Evolutionary conservation across 2,797 vertebrate genomes (phyloP).

Genomic region (Spinibarbus caldwelli): DNA sequence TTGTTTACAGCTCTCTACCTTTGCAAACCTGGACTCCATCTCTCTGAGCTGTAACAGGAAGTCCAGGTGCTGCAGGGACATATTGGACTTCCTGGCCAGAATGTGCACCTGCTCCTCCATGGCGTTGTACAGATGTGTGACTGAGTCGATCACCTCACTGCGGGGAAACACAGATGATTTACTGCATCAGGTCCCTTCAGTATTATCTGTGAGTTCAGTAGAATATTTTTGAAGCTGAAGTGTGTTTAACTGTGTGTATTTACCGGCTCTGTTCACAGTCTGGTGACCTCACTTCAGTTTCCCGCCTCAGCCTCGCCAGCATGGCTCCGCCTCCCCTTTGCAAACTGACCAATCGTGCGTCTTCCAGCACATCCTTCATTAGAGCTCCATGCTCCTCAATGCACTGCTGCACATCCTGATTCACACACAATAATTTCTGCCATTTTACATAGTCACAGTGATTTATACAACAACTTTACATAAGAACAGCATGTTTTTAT

Average conservation of each 20-base stretch:
- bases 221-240: background rate
- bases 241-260: background rate
- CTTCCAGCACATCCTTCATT: conserved; percentile 86
- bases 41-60: conserved; percentile 80
- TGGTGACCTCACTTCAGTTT: conserved; percentile 77
- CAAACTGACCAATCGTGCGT: conserved; percentile 81
- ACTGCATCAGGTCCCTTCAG: background rate
- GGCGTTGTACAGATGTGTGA: conserved; percentile 82
- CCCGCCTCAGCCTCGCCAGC: conserved; percentile 82
- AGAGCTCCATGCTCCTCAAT: conserved; percentile 82
- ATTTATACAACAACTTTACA: background rate
- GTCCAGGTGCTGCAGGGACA: conserved; percentile 84
- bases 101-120: conserved; percentile 90
- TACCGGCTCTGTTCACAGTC: conserved; percentile 77
- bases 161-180: background rate
- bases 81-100: conserved; percentile 88
- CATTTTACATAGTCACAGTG: background rate
- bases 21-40: conserved; percentile 80
- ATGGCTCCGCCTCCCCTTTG: conserved; percentile 87
- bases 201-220: background rate
- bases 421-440: background rate
- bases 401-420: conserved; percentile 78
- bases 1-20: conserved; percentile 73
- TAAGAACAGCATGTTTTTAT: background rate
- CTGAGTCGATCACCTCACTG: conserved; percentile 83